phyloP scores from a whole-genome alignment of 2,113 vertebrate genomes.

The Cebidichthys violaceus region DNA sequence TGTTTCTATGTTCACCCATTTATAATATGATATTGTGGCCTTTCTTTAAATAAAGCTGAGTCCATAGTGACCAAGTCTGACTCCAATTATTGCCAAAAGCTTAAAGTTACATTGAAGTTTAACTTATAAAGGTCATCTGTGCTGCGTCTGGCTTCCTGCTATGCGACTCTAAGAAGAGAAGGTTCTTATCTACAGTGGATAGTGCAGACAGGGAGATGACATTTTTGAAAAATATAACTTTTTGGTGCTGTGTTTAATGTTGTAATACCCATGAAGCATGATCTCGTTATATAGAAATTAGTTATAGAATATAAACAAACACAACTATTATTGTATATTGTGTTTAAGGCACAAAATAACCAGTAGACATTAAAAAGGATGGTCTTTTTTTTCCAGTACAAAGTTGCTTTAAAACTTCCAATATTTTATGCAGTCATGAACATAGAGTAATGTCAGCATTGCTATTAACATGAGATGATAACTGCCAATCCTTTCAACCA shows the following conservation, averaged over 20 bases:
- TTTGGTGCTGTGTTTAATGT: slow-evolving; percentile 27
- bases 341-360: background rate
- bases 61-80: background rate
- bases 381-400: background rate
- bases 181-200: slow-evolving; percentile 31
- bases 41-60: slow-evolving; percentile 5
- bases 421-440: background rate
- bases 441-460: background rate
- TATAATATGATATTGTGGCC: background rate
- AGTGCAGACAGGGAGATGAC: slow-evolving; percentile 6
- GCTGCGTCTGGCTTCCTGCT: slow-evolving; percentile 46
- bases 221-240: background rate
- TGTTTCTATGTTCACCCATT: background rate
- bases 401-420: background rate
- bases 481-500: background rate
- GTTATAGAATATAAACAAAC: background rate
- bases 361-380: background rate
- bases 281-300: background rate
- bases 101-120: slow-evolving; percentile 40
- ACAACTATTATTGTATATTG: background rate
- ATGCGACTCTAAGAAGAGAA: slow-evolving; percentile 29
- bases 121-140: slow-evolving; percentile 48
- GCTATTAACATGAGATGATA: background rate
- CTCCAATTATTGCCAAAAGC: slow-evolving; percentile 28
- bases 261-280: background rate